These are phyloP conservation scores for Bellardia pandia DNA, from an alignment of 2,888 invertebrate genomes.

Conservation along the genomic window DNA sequence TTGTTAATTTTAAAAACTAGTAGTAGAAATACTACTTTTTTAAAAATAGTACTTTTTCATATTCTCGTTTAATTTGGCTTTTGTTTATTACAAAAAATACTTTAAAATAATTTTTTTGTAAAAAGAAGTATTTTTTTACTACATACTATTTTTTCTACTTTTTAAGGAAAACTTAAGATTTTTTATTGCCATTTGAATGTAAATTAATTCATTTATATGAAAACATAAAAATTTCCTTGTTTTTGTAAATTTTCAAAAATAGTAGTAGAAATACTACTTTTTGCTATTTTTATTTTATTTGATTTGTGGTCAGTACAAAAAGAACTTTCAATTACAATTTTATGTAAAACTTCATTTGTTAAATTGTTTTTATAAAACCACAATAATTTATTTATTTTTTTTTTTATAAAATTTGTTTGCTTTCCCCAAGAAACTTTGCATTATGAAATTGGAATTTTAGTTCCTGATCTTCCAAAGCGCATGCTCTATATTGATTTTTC, in stretches of 20 bases:
- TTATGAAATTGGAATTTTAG: constrained; percentile 2
- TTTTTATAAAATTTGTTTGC: not conserved
- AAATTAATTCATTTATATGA: too few relatives aligned
- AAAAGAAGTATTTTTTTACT: not conserved
- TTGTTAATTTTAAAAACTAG: not conserved
- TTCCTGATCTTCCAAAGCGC: constrained; percentile 64
- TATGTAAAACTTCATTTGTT: not conserved
- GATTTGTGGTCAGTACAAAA: too few relatives aligned
- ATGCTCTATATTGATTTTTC: constrained; percentile 75
- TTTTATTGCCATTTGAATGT: not conserved
- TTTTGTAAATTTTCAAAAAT: not conserved
- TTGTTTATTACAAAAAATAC: not conserved
- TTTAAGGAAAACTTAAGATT: not conserved
- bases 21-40: constrained; percentile 1
- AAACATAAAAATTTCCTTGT: too few relatives aligned
- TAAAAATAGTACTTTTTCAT: not conserved
- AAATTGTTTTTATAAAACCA: not conserved
- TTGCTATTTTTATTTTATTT: not conserved
- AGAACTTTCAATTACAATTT: too few relatives aligned
- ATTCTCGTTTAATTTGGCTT: not conserved
- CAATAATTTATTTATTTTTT: not conserved
- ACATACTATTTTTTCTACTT: too few relatives aligned
- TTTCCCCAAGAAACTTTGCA: not conserved
- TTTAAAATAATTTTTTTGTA: not conserved
- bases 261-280: constrained; percentile 13